These are phyloP conservation scores for Anaspis maculata DNA, from an alignment of 2,888 invertebrate genomes.

Conservation along the genomic window DNA sequence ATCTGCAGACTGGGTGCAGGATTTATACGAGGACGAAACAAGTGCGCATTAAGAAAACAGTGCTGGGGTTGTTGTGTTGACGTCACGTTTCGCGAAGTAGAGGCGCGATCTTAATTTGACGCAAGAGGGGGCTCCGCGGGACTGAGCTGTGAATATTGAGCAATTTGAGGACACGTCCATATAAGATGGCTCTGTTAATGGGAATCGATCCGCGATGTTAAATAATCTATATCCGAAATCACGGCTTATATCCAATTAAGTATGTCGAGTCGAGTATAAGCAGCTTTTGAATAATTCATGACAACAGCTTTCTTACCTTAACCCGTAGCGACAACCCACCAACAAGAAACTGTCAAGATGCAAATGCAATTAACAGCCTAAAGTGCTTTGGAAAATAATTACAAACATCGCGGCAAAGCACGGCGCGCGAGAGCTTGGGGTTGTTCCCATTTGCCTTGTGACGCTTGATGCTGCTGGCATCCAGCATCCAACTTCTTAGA, in stretches of 20 bases:
- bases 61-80: too few relatives aligned
- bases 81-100: too few relatives aligned
- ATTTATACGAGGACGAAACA: too few relatives aligned
- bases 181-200: constrained; percentile 22
- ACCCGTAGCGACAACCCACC: constrained; percentile 41
- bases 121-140: too few relatives aligned
- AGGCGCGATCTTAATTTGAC: too few relatives aligned
- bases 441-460: too few relatives aligned
- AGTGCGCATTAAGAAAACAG: too few relatives aligned
- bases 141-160: constrained; percentile 11
- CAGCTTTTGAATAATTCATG: constrained; percentile 40
- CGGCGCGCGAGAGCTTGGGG: too few relatives aligned
- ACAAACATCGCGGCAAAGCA: constrained; percentile 37
- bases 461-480: too few relatives aligned
- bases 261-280: constrained; percentile 38
- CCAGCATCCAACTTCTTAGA: too few relatives aligned
- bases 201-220: constrained; percentile 36
- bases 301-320: constrained; percentile 43
- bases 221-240: constrained; percentile 42
- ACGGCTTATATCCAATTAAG: constrained; percentile 42
- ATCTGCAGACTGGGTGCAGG: too few relatives aligned
- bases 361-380: constrained; percentile 43
- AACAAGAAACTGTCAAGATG: constrained; percentile 43
- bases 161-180: constrained; percentile 9
- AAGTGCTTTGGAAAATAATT: constrained; percentile 42